Evolutionary conservation across 2,888 invertebrate genomes (phyloP), one percentile per base, ranked within the genome.

Genomic region (Andrena haemorrhoa): DNA sequence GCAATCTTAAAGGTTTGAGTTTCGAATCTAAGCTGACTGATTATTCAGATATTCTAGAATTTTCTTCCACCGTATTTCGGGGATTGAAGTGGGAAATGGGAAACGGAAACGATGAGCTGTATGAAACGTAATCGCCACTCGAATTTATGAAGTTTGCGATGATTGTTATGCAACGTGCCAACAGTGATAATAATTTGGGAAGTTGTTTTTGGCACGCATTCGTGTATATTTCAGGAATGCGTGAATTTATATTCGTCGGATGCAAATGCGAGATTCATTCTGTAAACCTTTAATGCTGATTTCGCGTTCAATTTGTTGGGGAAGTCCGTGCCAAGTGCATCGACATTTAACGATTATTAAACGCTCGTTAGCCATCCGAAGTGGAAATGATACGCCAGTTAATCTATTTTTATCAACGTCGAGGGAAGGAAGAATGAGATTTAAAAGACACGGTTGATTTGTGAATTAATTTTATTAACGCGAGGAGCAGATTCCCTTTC

Each of bases 121-220:
- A 33, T 8, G 26, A 49, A 51, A 31, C 47, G 33, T 63, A 78
- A 78, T 63, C 63, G 79, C 66, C 26, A 31, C 53, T 20, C 61
- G 71, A 41, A 72, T 79, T 66, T 66, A 68, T 31, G 66, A 72
- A 66, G 80, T 71, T 72, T 79, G 49, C 72, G 47, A 56, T 35
- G 60, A 79, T 79, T 79, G 65, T 79, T 80, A 80, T 56, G 80
- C 72, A 79, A 79, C 61, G 80, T 63, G 72, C 53, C 72, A 53
- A 47, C 47, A 16, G 65, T 47, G 70, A 79, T 71, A 79, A 79
- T 79, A 79, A 79, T 71, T 79, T 47, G 33, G 51, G 60, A 12
- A 71, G 60, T 51, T 60, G 79, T 41, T 71, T 23, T 79, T 79
- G 79, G 71, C 79, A 66, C 71, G 71, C 51, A 35, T 51, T 33